Evolutionary conservation across 1,140 invertebrate species (phyloP).

Genomic region (Drosophila jambulina): DNA sequence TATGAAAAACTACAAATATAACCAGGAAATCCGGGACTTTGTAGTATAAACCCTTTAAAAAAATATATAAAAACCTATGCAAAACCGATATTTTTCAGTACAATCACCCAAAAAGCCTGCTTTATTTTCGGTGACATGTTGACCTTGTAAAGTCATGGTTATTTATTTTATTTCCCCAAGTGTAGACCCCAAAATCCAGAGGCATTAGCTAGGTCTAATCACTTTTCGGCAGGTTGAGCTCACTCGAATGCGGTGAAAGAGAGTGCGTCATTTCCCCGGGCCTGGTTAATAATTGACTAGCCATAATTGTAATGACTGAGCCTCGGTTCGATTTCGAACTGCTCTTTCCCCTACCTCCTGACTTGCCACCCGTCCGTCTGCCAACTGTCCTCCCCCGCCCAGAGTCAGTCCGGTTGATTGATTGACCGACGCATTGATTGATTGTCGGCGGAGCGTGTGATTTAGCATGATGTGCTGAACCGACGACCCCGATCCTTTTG

Average conservation of each 20-base stretch:
- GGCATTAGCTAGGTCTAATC: conserved; percentile 15
- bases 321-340: conserved; percentile 41
- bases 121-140: neutral
- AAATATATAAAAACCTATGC: no score
- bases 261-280: conserved; percentile 57
- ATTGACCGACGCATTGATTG: conserved; percentile 68
- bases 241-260: neutral
- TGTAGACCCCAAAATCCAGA: neutral
- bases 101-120: no score
- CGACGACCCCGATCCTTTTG: neutral
- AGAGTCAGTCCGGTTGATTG: conserved; percentile 44
- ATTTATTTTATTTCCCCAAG: neutral
- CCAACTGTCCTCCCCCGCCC: neutral
- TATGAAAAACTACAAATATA: no score
- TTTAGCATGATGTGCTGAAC: conserved; percentile 23
- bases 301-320: conserved; percentile 63
- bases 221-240: conserved; percentile 9
- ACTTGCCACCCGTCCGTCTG: conserved; percentile 15
- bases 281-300: conserved; percentile 67
- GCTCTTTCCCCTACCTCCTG: neutral
- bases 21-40: no score
- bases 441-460: conserved; percentile 52
- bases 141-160: neutral
- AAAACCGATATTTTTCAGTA: no score
- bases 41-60: no score